phyloP scores from a whole-genome alignment of 2,888 invertebrate genomes.

The Heliconius cydno region DNA sequence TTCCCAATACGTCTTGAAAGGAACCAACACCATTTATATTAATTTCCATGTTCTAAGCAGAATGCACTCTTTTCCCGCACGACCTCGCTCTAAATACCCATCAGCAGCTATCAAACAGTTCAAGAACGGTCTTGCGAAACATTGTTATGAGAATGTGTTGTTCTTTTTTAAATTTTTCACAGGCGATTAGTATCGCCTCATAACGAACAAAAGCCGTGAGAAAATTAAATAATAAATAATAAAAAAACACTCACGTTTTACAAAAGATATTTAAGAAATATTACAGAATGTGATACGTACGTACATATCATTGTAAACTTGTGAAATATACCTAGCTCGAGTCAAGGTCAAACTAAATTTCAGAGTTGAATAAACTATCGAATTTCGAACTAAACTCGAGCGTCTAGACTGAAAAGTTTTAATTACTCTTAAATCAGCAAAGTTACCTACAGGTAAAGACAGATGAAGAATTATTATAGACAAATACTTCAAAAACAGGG shows the following conservation, averaged over 20 bases:
- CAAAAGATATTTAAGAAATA: background rate
- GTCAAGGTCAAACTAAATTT: slow-evolving; percentile 12
- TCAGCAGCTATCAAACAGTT: slow-evolving; percentile 22
- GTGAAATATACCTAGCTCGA: background rate
- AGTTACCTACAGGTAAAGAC: background rate
- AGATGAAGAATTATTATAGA: background rate
- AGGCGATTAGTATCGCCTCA: slow-evolving; percentile 14
- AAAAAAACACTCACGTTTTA: background rate
- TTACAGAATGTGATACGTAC: background rate
- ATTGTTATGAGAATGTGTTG: slow-evolving; percentile 20
- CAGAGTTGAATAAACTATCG: slow-evolving; percentile 14
- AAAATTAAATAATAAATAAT: background rate
- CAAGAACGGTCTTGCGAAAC: slow-evolving; percentile 30
- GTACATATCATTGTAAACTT: background rate
- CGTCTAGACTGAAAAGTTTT: slow-evolving; percentile 23
- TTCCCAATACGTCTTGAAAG: background rate
- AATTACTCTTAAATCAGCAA: background rate
- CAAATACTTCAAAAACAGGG: too few relatives aligned
- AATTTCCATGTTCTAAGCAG: background rate
- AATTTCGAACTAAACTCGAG: background rate
- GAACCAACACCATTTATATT: background rate
- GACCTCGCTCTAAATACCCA: slow-evolving; percentile 19
- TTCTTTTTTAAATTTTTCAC: slow-evolving; percentile 16
- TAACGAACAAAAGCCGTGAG: slow-evolving; percentile 18
- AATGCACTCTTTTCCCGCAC: slow-evolving; percentile 18